Evolutionary conservation across 2,113 vertebrate species (phyloP), one percentile per base, ranked within the genome.

Genomic region (Urocolius indicus): DNA sequence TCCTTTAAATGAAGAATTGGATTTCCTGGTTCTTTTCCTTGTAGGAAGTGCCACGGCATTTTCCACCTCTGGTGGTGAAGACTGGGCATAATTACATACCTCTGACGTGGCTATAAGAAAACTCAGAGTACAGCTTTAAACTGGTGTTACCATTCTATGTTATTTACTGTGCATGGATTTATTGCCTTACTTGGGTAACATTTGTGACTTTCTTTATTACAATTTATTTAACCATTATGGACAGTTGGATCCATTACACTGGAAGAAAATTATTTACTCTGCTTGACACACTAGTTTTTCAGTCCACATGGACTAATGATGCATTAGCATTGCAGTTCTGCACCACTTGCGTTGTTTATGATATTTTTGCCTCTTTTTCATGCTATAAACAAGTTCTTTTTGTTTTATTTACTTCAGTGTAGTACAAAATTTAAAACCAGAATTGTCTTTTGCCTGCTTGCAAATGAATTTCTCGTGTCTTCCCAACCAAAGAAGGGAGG

Each of bases 181-280:
- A 61, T 81, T 73, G 23, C 52, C 80, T 93, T 94, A 66, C 75
- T 59, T 69, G 72, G 49, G 16, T 84, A 62, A 49, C 59, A 32
- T 54, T 84, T 91, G 27, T 92, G 27, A 54, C 58, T 90, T 87
- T 67, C 43, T 93, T 81, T 79, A 67, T 89, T 69, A 75, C 72
- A 81, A 87, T 49, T 14, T 54, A 29, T 62, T 84, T 90, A 54
- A 63, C 65, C 49, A 55, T 54, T 49, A 32, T 55, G 26, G 36
- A 32, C 18, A 49, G 79, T 71, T 66, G 29, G 74, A 46, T 82
- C 41, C 45, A 20, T 92, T 77, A 38, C 9, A 46, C 11, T 59
- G 43, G 13, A 87, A 87, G 19, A 84, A 91, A 84, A 55, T 59
- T 12, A 46, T 20, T 76, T 86, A n/a, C 9, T 84, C 63, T 93